Evolutionary conservation across 1,140 invertebrate genomes (phyloP), one percentile per base, ranked within the genome.

Genomic region (Drosophila nigrodunni): DNA sequence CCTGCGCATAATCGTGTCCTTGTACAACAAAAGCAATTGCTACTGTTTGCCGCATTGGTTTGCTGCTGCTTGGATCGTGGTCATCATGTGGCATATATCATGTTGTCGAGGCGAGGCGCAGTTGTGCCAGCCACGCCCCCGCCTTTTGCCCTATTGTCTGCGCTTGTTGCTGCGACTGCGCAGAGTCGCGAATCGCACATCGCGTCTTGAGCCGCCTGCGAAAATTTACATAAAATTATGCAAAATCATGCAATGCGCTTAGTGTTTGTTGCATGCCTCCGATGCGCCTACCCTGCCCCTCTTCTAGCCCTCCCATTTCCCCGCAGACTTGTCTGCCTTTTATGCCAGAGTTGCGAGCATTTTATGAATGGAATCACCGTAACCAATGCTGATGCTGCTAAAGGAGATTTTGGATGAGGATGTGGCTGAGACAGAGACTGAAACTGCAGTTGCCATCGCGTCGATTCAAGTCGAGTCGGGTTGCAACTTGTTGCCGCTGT

Each of bases 151-250:
- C 54, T 74, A 54, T 52, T 55, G 47, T 44, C 10, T 34, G 49
- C 11, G 10, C 25, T 52, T 34, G 25, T 15, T 21, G 49, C 34
- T 67, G 68, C 74, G 75, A 59, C 65, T 72, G 73, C 61, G 57
- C 59, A 50, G 13, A 76, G 62, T 73, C 64, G 61, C 64, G 61
- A 71, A 34, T 64, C 59, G 52, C 67, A 41, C 55, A 35, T 30
- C 60, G 59, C 61, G 65, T 60, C 66, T 69, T 58, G 59, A 60
- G 67, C 76, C 76, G 75, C 76, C 80, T 82, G 75, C 58, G 54
- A 79, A 30, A 85, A 91, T 91, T 91, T 89, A 80, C 89, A 91
- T 91, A 91, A 91, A 91, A 86, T 91, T 91, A 91, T 91, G 89
- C 89, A 91, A 91, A 91, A 91, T 91, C 89, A 91, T 91, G 89